phyloP scores from a whole-genome alignment of 2,113 vertebrate species.

The Notothenia coriiceps region DNA sequence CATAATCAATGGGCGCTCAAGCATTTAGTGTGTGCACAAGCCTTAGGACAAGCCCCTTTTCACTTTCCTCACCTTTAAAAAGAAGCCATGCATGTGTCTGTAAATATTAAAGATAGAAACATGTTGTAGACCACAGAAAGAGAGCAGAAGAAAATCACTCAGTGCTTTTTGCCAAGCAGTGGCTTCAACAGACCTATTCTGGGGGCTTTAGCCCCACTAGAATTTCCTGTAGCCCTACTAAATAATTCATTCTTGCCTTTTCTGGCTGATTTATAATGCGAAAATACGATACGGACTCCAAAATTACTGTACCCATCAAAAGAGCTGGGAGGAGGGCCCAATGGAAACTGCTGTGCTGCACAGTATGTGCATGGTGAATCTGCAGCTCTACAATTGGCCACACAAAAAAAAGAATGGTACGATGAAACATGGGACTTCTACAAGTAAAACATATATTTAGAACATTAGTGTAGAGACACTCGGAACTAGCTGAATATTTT shows the following conservation, averaged over 20 bases:
- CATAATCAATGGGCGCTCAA: constrained; percentile 44
- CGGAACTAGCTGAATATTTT: not conserved
- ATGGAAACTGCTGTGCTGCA: constrained; percentile 17
- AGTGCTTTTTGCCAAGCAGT: constrained; percentile 20
- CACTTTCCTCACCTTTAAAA: constrained; percentile 40
- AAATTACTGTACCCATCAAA: constrained; percentile 35
- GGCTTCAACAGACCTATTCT: constrained; percentile 55
- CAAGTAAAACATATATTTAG: not conserved
- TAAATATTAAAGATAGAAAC: no score
- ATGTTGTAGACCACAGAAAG: constrained; percentile 37
- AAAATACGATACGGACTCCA: constrained; percentile 46
- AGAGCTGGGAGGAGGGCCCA: not conserved
- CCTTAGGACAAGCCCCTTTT: not conserved
- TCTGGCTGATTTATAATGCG: constrained; percentile 61
- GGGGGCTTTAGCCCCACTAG: constrained; percentile 44
- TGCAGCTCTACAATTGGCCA: not conserved
- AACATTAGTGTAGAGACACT: not conserved
- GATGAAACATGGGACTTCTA: not conserved
- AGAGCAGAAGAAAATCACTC: constrained; percentile 27
- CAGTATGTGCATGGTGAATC: not conserved
- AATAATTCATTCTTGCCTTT: constrained; percentile 51
- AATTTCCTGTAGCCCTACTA: constrained; percentile 49
- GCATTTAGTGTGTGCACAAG: constrained; percentile 31
- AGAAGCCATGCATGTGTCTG: not conserved
- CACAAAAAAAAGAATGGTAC: not conserved